Base-by-base conservation (phyloP, 2,797 vertebrate species). In the Malacoctenus gilli region DNA sequence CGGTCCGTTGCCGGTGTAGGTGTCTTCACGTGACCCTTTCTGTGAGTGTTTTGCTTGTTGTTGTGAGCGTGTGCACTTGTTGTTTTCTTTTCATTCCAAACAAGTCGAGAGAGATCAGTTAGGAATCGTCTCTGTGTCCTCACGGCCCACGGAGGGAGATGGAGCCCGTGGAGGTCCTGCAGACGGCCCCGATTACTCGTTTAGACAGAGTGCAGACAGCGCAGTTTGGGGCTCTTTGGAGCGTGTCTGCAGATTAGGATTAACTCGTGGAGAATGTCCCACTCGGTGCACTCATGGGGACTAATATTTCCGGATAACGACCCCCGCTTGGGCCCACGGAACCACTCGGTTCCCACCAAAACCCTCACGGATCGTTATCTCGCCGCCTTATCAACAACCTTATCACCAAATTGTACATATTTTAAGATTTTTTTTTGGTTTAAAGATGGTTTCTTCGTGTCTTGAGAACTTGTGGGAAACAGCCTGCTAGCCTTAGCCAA, bases 201-300 rank as follows among this genome's bases (percentile, higher is more conserved):
- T 73, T 59, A 84, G 61, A 56, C 75, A 44, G 46, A 42, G 48
- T 36, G 46, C 77, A 82, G 83, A 82, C 79, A 59, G 67, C 31
- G 48, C 77, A 72, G 59, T 75, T 81, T 71, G 77, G 60, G 61
- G 49, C 53, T 83, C 76, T 58, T 59, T 76, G 73, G 46, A 68
- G 61, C 61, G 46, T 77, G 77, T 80, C 77, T 82, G 9, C 82
- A 81, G 83, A 88, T 88, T 85, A 83, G 85, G 86, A 89, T 87
- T 85, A 84, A 71, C 57, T 30, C 30, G 49, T 37, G 21, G 64
- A 69, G 54, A 80, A 54, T 31, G 68, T 49, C 40, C 66, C 62
- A 20, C 20, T 67, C 40, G 8, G 35, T 64, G 35, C 65, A 23
- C 56, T 66, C 46, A 23, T 62, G 55, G 62, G 53, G 48, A 50